A percentile compares a stretch with the other conserved stretches of the same genome.
These are phyloP conservation scores for Drosophila infuscata DNA, from an alignment of 2,888 invertebrate species.

Conservation along the genomic window DNA sequence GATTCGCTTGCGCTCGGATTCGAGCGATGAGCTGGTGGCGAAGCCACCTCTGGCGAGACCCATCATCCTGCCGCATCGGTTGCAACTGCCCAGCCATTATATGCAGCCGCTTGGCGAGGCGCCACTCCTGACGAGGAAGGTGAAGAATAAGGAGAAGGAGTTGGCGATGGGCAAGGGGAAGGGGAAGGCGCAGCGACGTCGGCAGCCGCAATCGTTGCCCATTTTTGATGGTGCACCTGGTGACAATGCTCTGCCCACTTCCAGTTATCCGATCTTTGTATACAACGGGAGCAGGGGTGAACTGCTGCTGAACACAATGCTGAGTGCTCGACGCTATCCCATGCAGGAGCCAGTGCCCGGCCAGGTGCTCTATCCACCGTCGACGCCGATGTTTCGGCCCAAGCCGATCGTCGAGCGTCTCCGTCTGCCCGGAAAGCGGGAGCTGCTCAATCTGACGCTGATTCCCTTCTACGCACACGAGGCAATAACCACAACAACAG, in stretches of 20 bases:
- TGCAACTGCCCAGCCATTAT: constrained; percentile 72
- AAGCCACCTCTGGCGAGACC: background rate
- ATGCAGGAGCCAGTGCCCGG: constrained; percentile 84
- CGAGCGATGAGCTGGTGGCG: background rate
- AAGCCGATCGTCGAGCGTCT: constrained; percentile 76
- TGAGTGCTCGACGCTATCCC: constrained; percentile 78
- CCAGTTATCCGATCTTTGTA: constrained; percentile 73
- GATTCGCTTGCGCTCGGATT: constrained; percentile 17
- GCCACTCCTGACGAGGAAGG: background rate
- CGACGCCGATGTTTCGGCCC: constrained; percentile 78
- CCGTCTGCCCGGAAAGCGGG: constrained; percentile 51
- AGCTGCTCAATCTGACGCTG: constrained; percentile 75
- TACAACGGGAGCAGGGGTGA: constrained; percentile 80
- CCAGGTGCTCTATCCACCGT: constrained; percentile 82
- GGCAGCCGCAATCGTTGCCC: constrained; percentile 56
- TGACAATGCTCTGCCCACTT: constrained; percentile 43
- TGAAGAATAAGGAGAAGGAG: background rate
- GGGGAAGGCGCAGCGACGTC: constrained; percentile 33
- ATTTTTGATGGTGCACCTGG: constrained; percentile 75
- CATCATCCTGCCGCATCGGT: constrained; percentile 40
- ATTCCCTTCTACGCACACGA: constrained; percentile 84
- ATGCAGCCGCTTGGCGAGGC: constrained; percentile 21
- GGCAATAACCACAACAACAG: constrained; percentile 62
- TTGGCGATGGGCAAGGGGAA: background rate
- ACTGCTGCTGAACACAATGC: constrained; percentile 82